Evolutionary conservation across 2,888 invertebrate genomes (phyloP).

Genomic region (Melikaiella ostensackeni): DNA sequence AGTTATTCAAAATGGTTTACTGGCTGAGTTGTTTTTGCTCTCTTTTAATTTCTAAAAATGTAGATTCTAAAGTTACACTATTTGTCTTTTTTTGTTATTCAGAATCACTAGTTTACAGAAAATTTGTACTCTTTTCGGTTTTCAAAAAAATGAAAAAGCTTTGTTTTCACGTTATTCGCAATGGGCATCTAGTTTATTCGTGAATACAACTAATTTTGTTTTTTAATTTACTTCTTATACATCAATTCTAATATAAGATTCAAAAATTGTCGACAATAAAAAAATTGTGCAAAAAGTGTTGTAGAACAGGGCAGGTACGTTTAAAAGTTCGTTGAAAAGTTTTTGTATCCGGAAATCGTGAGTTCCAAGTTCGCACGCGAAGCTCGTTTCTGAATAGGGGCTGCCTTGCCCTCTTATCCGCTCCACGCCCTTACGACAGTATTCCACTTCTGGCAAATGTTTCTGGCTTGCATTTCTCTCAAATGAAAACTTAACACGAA

Average conservation of each 20-base stretch:
- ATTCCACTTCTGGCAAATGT: constrained; percentile 63
- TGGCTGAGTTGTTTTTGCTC: background rate
- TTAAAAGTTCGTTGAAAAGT: constrained; percentile 34
- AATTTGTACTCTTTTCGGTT: no score
- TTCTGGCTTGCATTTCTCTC: constrained; percentile 63
- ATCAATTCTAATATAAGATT: background rate
- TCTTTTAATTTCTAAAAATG: no score
- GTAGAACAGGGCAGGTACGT: constrained; percentile 11
- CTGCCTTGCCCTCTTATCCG: constrained; percentile 58
- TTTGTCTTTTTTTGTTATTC: no score
- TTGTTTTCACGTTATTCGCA: no score
- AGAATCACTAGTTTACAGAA: no score
- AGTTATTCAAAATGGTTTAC: background rate
- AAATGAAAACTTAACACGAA: constrained; percentile 70
- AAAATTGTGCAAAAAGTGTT: constrained; percentile 24
- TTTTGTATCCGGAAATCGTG: constrained; percentile 64
- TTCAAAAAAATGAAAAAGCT: no score
- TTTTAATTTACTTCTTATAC: background rate
- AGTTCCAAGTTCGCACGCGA: constrained; percentile 52
- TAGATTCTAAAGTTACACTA: no score
- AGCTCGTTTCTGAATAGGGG: constrained; percentile 43
- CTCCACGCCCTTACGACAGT: constrained; percentile 53
- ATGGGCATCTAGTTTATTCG: no score
- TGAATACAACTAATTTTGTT: background rate
- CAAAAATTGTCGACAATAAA: background rate